A percentile compares a stretch with the other conserved stretches of the same genome.
Conservation (phyloP, 2,888 invertebrate species). For the Plemyria rubiginata region DNA sequence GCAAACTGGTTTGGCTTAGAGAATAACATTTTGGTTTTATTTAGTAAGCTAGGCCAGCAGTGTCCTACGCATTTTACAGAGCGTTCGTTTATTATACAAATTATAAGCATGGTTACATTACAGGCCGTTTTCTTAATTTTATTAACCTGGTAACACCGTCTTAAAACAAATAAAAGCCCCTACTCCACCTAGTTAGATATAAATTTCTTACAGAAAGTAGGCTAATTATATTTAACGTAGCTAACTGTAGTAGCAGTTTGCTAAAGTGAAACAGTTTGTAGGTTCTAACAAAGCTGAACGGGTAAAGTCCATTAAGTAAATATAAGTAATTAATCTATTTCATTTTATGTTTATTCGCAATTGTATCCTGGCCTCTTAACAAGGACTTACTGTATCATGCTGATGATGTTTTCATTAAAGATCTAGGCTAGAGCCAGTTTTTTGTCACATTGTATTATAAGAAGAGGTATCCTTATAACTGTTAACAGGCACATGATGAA, state of each 20-base stretch:
- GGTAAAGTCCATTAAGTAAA: slow-evolving; percentile 44
- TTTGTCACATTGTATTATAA: too few relatives aligned
- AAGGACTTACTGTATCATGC: slow-evolving; percentile 25
- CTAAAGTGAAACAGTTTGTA: slow-evolving; percentile 29
- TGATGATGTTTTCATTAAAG: slow-evolving; percentile 16
- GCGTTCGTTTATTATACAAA: background rate
- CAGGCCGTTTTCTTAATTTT: background rate
- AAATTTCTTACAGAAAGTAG: slow-evolving; percentile 32
- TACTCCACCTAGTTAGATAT: slow-evolving; percentile 13
- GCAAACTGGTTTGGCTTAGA: background rate
- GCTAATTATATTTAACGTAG: slow-evolving; percentile 47
- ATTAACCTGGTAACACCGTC: background rate
- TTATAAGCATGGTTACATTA: background rate
- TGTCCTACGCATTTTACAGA: background rate
- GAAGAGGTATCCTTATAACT: too few relatives aligned
- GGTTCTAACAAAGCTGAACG: slow-evolving; percentile 36
- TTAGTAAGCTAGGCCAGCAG: background rate
- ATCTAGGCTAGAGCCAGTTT: too few relatives aligned
- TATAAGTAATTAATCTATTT: slow-evolving; percentile 41
- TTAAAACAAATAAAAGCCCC: background rate
- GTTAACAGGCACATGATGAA: background rate
- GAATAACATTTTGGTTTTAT: background rate
- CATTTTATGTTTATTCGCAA: slow-evolving; percentile 37
- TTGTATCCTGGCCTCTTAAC: slow-evolving; percentile 21
- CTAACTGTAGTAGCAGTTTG: slow-evolving; percentile 45